Conservation (phyloP, 2,888 invertebrate species). For the Luperina testacea region DNA sequence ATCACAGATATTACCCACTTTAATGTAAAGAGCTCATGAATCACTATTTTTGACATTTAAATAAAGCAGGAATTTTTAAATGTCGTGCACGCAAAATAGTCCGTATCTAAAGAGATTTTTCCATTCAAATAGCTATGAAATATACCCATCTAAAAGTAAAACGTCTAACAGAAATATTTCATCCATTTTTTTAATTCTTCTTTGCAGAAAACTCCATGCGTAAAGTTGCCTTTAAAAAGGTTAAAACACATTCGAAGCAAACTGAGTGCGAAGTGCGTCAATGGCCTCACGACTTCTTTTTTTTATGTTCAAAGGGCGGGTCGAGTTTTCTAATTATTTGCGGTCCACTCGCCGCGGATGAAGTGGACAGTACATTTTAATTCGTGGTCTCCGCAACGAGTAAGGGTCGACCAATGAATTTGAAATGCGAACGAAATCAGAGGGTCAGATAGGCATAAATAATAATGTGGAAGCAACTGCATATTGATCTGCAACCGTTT, state of each 20-base stretch:
- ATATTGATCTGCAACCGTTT: constrained; percentile 56
- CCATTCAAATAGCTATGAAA: constrained; percentile 32
- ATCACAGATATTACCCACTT: constrained; percentile 38
- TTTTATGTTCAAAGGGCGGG: constrained; percentile 58
- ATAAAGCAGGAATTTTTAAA: constrained; percentile 48
- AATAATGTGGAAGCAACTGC: constrained; percentile 47
- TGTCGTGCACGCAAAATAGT: constrained; percentile 18
- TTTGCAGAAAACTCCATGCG: constrained; percentile 45
- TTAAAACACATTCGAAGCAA: constrained; percentile 49
- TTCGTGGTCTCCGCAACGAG: constrained; percentile 64
- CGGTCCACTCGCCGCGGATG: constrained; percentile 64
- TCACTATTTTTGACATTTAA: constrained; percentile 47
- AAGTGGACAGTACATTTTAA: constrained; percentile 71
- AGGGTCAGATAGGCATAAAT: constrained; percentile 51
- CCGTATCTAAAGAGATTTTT: constrained; percentile 34
- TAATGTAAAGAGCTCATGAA: constrained; percentile 41
- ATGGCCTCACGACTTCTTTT: constrained; percentile 49
- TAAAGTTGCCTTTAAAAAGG: constrained; percentile 48
- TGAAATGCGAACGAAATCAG: constrained; percentile 52
- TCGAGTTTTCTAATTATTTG: constrained; percentile 73
- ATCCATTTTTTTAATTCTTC: constrained; percentile 18
- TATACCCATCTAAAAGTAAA: constrained; percentile 15
- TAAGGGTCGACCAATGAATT: constrained; percentile 67
- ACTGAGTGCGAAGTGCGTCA: constrained; percentile 50
- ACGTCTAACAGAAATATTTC: constrained; percentile 30